Evolutionary conservation across 2,888 invertebrate genomes (phyloP), one percentile per base, ranked within the genome.

Genomic region (Myathropa florea): DNA sequence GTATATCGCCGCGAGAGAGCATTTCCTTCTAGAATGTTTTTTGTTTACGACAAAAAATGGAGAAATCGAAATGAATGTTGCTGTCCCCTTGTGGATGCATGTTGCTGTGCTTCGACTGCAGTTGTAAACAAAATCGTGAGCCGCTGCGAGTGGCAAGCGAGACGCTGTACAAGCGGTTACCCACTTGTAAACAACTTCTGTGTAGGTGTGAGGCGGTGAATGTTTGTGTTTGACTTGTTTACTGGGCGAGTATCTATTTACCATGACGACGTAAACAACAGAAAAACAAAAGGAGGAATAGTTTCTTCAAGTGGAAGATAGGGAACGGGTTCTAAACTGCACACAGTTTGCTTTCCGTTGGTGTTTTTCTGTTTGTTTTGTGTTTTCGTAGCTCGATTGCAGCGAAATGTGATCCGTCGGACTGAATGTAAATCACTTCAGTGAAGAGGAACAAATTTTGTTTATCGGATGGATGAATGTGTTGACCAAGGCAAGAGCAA

Each of bases 101-200:
- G 71, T 72, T 72, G 61, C 71, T 53, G 30, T 23, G 30, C 23
- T 4, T 18, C 26, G 67, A 0, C 46, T 12, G 9, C 7, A 39
- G 36, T 72, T 72, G 72, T 72, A 72, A 72, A 72, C 72, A 72
- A 72, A 72, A 23, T 30, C 28, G 71, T 71, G 39, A 71, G 60
- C 18, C 21, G 39, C 59, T 71, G 59, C 39, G 60, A 71, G 39
- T 71, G 60, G 30, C 36, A 28, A 26, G 57, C n/a, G n/a, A n/a
- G n/a, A n/a, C n/a, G n/a, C n/a, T n/a, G n/a, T n/a, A n/a, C n/a
- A 21, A 7, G 21, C 14, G 1, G 9, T 9, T n/a, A 26, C 18
- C 24, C 53, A 65, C 57, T 68, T 61, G 72, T 60, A 61, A 72
- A 61, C 71, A 71, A 33, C 36, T 71, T 18, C 9, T n/a, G 26